Percentiles rank a stretch among this genome's conserved stretches.
Conservation (phyloP, 2,888 invertebrate genomes). For the Drosophila paracracens region DNA sequence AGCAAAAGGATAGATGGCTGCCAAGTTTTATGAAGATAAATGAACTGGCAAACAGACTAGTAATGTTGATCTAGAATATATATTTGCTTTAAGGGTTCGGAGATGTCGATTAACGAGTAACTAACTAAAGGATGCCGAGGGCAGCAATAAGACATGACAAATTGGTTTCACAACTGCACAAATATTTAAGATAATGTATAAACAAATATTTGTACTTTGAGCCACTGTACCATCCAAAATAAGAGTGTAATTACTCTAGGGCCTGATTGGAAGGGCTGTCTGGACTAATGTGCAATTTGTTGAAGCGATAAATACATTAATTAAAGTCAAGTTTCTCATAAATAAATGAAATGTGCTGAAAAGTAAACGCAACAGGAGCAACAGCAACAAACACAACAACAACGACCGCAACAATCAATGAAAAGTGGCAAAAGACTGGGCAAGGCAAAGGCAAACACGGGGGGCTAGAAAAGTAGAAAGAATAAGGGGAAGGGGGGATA, state of each 20-base stretch:
- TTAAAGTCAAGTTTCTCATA: constrained; percentile 78
- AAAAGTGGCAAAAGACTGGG: constrained; percentile 40
- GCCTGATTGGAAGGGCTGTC: constrained; percentile 9
- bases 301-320: constrained; percentile 81
- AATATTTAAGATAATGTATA: neutral
- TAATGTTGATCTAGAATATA: neutral
- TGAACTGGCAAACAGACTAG: neutral
- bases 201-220: neutral
- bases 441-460: neutral
- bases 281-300: constrained; percentile 72
- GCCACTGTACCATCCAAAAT: neutral
- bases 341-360: constrained; percentile 73
- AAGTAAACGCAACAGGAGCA: constrained; percentile 37
- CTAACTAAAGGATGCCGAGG: neutral
- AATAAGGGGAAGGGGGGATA: neutral
- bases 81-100: neutral
- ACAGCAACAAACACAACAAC: constrained; percentile 9
- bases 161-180: neutral
- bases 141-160: neutral
- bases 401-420: constrained; percentile 6
- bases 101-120: neutral
- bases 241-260: neutral
- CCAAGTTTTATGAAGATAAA: neutral
- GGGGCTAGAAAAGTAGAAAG: neutral
- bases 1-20: neutral